These are phyloP conservation scores for Colletes collaris DNA, from an alignment of 2,888 invertebrate genomes.

Conservation along the genomic window DNA sequence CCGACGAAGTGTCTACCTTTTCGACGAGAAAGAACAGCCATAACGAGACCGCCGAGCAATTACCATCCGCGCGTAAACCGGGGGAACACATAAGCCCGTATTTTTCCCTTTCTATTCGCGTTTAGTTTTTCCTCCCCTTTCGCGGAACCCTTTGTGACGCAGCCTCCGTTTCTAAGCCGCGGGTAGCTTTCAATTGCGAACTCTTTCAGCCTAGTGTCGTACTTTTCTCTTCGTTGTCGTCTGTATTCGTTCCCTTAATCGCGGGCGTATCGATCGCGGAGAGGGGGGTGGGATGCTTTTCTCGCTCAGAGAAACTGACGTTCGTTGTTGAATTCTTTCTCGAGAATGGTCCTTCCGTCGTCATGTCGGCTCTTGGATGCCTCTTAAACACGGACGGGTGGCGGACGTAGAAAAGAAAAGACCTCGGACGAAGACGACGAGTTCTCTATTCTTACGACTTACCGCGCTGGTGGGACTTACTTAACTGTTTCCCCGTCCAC, in stretches of 20 bases:
- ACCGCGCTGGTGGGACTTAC: not conserved
- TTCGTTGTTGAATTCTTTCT: slow-evolving; percentile 1
- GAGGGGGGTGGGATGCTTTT: too few species aligned
- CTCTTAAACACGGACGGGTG: not conserved
- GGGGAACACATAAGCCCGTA: slow-evolving; percentile 19
- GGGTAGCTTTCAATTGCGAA: slow-evolving; percentile 7
- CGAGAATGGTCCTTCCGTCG: slow-evolving; percentile 1
- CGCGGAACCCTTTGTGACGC: slow-evolving; percentile 2
- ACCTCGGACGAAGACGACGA: not conserved
- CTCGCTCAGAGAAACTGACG: not conserved
- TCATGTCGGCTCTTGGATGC: not conserved
- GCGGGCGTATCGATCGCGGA: not conserved
- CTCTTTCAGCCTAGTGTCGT: not conserved
- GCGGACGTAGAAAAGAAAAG: not conserved
- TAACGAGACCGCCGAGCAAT: slow-evolving; percentile 42
- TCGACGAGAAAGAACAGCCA: slow-evolving; percentile 22
- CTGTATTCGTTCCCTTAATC: slow-evolving; percentile 9
- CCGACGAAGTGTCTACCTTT: slow-evolving; percentile 21
- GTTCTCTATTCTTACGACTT: slow-evolving; percentile 14
- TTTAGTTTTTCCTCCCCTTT: slow-evolving; percentile 14
- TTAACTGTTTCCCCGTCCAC: slow-evolving; percentile 22
- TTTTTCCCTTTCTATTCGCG: slow-evolving; percentile 19
- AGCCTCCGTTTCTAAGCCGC: not conserved
- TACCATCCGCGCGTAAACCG: slow-evolving; percentile 32
- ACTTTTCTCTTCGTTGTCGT: not conserved